Percentiles rank a stretch among this genome's conserved stretches.
Evolutionary conservation across 2,888 invertebrate species (phyloP).

Genomic region (Agrypnus murinus): DNA sequence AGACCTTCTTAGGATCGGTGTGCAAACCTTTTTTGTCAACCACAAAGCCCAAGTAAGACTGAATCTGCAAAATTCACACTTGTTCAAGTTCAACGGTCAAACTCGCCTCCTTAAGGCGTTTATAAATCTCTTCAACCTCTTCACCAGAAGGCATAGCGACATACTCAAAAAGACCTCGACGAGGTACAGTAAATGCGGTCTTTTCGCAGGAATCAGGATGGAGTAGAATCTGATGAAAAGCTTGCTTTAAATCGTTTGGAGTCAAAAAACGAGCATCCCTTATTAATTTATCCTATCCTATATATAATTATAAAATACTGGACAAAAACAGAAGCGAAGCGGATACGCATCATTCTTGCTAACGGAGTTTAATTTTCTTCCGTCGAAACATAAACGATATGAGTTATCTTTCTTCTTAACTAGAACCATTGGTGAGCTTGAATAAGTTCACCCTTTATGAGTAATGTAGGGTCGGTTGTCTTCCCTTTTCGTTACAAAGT

Average conservation of each 20-base stretch:
- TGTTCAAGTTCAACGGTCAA: no score
- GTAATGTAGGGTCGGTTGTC: no score
- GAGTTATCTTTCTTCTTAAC: constrained; percentile 55
- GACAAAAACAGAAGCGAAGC: constrained; percentile 56
- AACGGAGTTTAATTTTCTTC: constrained; percentile 56
- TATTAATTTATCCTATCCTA: constrained; percentile 53
- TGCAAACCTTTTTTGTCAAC: constrained; percentile 55
- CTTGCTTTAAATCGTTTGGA: constrained; percentile 54
- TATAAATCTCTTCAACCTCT: not conserved
- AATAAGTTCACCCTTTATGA: no score
- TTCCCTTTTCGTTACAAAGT: no score
- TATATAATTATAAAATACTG: constrained; percentile 53
- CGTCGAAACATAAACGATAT: constrained; percentile 57
- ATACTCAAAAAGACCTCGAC: constrained; percentile 60
- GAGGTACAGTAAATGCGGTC: constrained; percentile 61
- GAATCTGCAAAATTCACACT: constrained; percentile 20
- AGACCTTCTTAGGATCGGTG: constrained; percentile 59
- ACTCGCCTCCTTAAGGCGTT: not conserved
- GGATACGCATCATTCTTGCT: constrained; percentile 59
- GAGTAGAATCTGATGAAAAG: constrained; percentile 59
- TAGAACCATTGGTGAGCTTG: no score
- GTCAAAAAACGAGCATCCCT: constrained; percentile 54
- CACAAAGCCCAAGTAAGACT: constrained; percentile 57
- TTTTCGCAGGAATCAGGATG: constrained; percentile 53
- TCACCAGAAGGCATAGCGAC: constrained; percentile 53